Evolutionary conservation across 35 echinoderm and acorn worm species (phyloP).

Genomic region (Heliocidaris tuberculata): DNA sequence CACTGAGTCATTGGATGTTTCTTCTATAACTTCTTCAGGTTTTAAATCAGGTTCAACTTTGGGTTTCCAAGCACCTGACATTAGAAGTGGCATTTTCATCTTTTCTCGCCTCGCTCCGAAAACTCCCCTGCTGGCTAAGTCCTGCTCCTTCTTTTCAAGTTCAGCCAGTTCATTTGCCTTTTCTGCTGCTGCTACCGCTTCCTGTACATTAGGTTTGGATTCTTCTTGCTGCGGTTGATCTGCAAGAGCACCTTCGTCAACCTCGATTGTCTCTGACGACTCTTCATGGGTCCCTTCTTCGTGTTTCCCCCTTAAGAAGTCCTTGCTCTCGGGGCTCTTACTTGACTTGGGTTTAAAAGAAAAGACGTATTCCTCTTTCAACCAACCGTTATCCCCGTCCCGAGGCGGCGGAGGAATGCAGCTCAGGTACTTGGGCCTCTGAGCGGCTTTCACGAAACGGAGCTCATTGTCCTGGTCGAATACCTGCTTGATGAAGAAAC

Average conservation of each 20-base stretch:
- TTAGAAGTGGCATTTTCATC: neutral
- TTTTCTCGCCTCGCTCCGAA: constrained; percentile 8
- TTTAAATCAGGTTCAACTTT: neutral
- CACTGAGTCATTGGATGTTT: neutral
- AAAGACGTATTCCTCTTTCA: constrained; percentile 35
- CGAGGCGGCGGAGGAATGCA: neutral
- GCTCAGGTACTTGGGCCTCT: constrained; percentile 67
- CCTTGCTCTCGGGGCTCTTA: constrained; percentile 18
- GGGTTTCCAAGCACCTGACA: constrained; percentile 20
- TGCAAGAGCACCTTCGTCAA: neutral
- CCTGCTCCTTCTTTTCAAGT: neutral
- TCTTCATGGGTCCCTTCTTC: neutral
- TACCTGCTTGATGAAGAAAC: constrained; percentile 92
- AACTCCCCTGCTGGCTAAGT: neutral
- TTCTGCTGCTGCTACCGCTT: neutral
- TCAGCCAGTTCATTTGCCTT: neutral
- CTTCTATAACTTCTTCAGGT: constrained; percentile 14
- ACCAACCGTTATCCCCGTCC: neutral
- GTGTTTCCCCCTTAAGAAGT: neutral
- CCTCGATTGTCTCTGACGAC: neutral
- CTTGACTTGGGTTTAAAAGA: constrained; percentile 7
- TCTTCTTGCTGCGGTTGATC: neutral
- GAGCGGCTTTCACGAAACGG: constrained; percentile 82
- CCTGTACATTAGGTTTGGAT: neutral
- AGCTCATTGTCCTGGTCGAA: constrained; percentile 89